Conservation (phyloP, 92 coral and sea anemone genomes). For the Galaxea fascicularis region DNA sequence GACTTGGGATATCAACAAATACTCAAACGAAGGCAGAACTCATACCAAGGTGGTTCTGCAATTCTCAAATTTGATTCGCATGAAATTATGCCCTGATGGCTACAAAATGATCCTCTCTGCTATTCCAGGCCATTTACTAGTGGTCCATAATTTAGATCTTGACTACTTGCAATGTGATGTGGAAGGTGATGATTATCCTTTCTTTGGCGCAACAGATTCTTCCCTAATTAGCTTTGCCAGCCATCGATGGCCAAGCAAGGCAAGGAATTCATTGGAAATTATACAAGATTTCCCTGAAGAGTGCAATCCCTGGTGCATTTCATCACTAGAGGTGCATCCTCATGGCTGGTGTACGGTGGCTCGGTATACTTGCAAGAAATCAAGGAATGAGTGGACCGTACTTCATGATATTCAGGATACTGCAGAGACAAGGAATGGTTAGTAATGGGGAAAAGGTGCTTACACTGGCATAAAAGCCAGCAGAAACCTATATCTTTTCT, state of each 20-base stretch:
- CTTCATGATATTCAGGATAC: slow-evolving; percentile 89
- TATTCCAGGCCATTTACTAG: slow-evolving; percentile 73
- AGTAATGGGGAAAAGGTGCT: slow-evolving; percentile 16
- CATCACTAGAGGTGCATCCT: slow-evolving; percentile 94
- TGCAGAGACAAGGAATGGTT: slow-evolving; percentile 13
- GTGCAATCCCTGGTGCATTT: slow-evolving; percentile 83
- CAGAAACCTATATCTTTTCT: no score
- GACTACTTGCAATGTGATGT: slow-evolving; percentile 64
- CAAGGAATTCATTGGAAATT: slow-evolving; percentile 67
- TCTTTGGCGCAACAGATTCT: slow-evolving; percentile 39
- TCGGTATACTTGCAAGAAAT: slow-evolving; percentile 74
- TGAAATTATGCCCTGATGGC: slow-evolving; percentile 87
- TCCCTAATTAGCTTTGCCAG: slow-evolving; percentile 45
- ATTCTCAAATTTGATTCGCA: slow-evolving; percentile 80
- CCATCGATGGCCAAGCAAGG: slow-evolving; percentile 49
- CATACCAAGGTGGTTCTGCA: slow-evolving; percentile 47
- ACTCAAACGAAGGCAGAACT: slow-evolving; percentile 53
- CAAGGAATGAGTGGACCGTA: slow-evolving; percentile 87
- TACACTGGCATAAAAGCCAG: no score
- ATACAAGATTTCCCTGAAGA: slow-evolving; percentile 83
- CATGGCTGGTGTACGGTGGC: slow-evolving; percentile 89
- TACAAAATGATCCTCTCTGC: slow-evolving; percentile 87
- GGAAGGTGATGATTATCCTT: slow-evolving; percentile 55
- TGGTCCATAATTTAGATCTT: slow-evolving; percentile 86
- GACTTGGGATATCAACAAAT: slow-evolving; percentile 86